Conservation (phyloP, 2,113 vertebrate genomes). For the Chionis minor region DNA sequence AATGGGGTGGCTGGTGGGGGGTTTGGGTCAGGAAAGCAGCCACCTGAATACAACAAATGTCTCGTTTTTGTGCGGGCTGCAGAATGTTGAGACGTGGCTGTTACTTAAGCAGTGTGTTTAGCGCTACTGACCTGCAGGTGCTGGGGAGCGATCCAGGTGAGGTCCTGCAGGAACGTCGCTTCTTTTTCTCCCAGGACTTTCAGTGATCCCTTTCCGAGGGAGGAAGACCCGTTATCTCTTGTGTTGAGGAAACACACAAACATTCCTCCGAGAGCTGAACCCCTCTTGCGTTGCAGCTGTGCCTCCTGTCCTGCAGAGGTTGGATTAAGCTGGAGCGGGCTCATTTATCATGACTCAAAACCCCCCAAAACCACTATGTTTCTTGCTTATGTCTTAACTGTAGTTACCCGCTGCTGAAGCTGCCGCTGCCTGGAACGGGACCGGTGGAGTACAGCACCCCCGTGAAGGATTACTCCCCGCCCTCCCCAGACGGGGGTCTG, state of each 20-base stretch:
- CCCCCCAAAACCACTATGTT: neutral
- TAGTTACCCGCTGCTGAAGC: conserved; percentile 92
- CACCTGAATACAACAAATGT: fast-evolving
- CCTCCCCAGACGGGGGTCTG: conserved; percentile 57
- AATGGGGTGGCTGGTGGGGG: neutral
- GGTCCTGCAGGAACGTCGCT: neutral
- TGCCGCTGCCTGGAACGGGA: conserved; percentile 92
- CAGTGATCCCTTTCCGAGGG: neutral
- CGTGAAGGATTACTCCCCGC: conserved; percentile 85
- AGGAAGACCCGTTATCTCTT: too few species aligned
- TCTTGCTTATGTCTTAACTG: neutral
- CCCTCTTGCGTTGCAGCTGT: fast-evolving
- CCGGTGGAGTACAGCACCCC: conserved; percentile 94
- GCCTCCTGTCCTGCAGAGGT: neutral
- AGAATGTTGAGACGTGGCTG: fast-evolving
- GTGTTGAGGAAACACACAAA: neutral
- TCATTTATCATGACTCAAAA: neutral
- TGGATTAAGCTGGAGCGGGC: too few species aligned
- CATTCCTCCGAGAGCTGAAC: neutral
- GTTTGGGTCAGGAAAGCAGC: neutral
- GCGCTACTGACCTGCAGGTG: fast-evolving
- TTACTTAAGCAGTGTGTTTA: neutral
- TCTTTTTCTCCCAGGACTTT: neutral
- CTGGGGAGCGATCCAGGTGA: too few species aligned
- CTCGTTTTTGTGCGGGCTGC: fast-evolving